Base-by-base conservation (phyloP, 2,113 vertebrate species). In the Corythaixoides concolor region DNA sequence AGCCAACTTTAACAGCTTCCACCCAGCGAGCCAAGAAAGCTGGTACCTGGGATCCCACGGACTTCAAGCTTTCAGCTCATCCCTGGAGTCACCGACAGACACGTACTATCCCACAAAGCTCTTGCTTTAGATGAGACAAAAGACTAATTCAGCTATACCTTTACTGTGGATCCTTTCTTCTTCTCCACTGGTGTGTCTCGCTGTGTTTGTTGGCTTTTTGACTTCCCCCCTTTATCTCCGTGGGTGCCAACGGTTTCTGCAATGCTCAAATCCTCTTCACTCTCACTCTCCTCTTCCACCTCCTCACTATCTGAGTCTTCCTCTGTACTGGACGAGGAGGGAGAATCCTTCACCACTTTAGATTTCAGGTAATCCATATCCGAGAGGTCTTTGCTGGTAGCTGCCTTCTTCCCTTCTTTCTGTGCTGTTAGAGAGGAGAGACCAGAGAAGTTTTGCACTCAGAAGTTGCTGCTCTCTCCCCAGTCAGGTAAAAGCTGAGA, bases 301-400 rank as follows among this genome's bases (percentile, higher is more conserved):
- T 93, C 87, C 45, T 96, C 95, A 74, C 91, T 1, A 18, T 93
- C 96, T 5, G 53, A 68, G 35, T 97, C 98, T 12, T 97, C 96
- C 30, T 96, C 94, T 33, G 96, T 55, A 10, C 95, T 85, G 8
- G 96, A 94, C 6, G 96, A 97, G 5, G 96, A 97, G 0, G 59
- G 81, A 37, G 75, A 82, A 3, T 96, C 97, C 79, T 67, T 83
- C 88, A 99, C 98, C 94, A 99, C 93, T 96, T 99, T 99, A 39
- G 99, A 99, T 56, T 98, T 99, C 93, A 99, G 98, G 96, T 99
- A 99, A 14, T 99, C 99, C 99, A 99, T 99, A 94, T 99, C 99
- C 0, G 99, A 99, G 59, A 99, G 96, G 17, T 93, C 98, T 79
- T 97, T 97, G 69, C 80, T 95, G 28, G 60, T 60, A 2, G 98